Evolutionary conservation across 2,888 invertebrate genomes (phyloP), one percentile per base, ranked within the genome.

Genomic region (Apodemia hepburni): DNA sequence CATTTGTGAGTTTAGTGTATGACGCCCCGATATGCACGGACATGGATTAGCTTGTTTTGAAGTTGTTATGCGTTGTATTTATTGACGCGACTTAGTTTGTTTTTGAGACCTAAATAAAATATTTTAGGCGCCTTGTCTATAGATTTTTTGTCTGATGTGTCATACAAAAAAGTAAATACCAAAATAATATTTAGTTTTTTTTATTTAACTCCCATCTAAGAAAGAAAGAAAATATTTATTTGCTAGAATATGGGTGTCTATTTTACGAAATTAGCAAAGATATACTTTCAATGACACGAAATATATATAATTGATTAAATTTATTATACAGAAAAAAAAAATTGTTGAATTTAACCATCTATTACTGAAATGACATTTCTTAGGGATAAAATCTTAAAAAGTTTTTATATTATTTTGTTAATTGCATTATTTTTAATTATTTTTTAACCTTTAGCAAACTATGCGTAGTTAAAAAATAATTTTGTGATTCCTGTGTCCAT

Each of bases 401-500:
- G 12, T 42, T 42, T 2, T 42, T 22, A 11, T 0, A 4, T 22
- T 54, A 5, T 27, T 27, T 54, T 12, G 6, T 4, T 54, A 22
- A 1, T 3, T 51, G 8, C 17, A 0, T 51, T 51, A 51, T 51
- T 51, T 11, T 5, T 22, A 17, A 2, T 22, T 4, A 22, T 51
- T 18, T 22, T 51, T 51, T 17, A 18, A 22, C 22, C 17, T 22
- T 6, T 51, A 11, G 22, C 22, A 22, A 7, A 22, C 15, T 54
- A 27, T 27, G 27, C 15, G 27, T 54, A 5, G 12, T 54, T 22
- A 49, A 54, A 18, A 27, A 54, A 22, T 54, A 54, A 15, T 22
- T 54, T 54, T 54, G 15, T 54, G 12, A 54, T 22, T 22, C 54
- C 54, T 54, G 54, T 27, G 54, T 54, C 54, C 54, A 54, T 54